These are phyloP conservation scores for Genyomyrus donnyi DNA, from an alignment of 2,113 vertebrate species.

Conservation along the genomic window DNA sequence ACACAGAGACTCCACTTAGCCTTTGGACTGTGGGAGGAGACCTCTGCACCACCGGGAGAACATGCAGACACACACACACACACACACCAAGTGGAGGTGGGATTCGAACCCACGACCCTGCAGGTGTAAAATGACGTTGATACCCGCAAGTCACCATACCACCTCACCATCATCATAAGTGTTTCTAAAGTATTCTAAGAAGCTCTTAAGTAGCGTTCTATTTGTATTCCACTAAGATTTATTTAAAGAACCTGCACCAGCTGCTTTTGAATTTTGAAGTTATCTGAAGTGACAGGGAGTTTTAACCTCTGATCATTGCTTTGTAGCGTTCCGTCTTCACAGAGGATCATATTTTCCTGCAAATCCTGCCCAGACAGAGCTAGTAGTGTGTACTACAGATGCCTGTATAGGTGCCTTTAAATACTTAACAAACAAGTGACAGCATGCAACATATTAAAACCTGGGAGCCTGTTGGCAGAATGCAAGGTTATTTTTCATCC, in stretches of 20 bases:
- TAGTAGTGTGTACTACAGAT: not conserved
- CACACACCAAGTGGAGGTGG: not conserved
- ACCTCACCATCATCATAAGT: not conserved
- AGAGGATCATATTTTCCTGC: not conserved
- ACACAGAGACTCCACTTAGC: not conserved
- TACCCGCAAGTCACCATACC: not conserved
- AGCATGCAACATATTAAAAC: not conserved
- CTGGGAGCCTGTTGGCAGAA: not conserved
- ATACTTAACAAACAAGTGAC: not conserved
- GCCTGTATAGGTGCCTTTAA: not conserved
- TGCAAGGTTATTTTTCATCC: not conserved
- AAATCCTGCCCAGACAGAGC: not conserved
- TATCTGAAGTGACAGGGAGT: not conserved
- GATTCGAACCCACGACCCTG: not conserved
- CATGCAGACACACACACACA: not conserved
- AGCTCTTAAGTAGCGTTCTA: not conserved
- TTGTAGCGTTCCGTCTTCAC: not conserved
- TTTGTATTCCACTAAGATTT: not conserved
- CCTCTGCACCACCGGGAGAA: not conserved
- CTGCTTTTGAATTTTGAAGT: not conserved
- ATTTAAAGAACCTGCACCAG: not conserved
- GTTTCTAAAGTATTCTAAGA: not conserved
- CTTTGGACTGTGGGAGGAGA: not conserved
- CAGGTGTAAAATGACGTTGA: not conserved
- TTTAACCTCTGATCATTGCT: not conserved